Conservation (phyloP, 2,888 invertebrate species). For the Exephanes ischioxanthus region DNA sequence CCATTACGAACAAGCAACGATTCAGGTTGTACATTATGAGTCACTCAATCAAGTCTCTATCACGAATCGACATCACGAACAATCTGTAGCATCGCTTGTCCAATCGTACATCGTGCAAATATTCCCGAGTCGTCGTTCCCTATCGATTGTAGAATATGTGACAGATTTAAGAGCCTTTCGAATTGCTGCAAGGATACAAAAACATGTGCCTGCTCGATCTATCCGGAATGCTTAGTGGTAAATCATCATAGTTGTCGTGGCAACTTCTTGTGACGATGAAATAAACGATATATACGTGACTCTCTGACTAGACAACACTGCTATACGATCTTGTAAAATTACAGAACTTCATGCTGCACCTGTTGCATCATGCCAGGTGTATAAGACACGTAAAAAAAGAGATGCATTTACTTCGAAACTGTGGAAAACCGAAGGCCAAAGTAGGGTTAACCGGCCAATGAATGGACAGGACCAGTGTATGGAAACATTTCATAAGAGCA, state of each 20-base stretch:
- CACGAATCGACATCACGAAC: conserved; percentile 54
- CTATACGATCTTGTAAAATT: conserved; percentile 3
- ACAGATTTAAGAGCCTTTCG: conserved; percentile 50
- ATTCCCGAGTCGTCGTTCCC: conserved; percentile 35
- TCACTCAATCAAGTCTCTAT: conserved; percentile 12
- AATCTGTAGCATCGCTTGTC: conserved; percentile 27
- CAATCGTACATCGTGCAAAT: conserved; percentile 35
- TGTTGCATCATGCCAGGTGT: background rate
- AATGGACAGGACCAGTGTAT: too few relatives aligned
- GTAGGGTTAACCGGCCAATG: too few relatives aligned
- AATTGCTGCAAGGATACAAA: conserved; percentile 39
- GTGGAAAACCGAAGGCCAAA: too few relatives aligned
- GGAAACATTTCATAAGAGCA: too few relatives aligned
- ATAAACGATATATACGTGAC: conserved; percentile 37
- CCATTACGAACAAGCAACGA: background rate
- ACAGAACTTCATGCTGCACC: conserved; percentile 24
- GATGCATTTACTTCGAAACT: background rate
- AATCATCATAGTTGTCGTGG: conserved; percentile 47
- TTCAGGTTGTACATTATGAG: conserved; percentile 3
- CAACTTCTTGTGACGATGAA: conserved; percentile 37
- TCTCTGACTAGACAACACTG: conserved; percentile 6
- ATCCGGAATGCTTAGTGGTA: conserved; percentile 19
- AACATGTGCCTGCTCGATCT: background rate
- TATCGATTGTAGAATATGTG: conserved; percentile 44
- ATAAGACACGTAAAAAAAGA: too few relatives aligned